Conservation (phyloP, 2,888 invertebrate genomes). For the Onchidella celtica region DNA sequence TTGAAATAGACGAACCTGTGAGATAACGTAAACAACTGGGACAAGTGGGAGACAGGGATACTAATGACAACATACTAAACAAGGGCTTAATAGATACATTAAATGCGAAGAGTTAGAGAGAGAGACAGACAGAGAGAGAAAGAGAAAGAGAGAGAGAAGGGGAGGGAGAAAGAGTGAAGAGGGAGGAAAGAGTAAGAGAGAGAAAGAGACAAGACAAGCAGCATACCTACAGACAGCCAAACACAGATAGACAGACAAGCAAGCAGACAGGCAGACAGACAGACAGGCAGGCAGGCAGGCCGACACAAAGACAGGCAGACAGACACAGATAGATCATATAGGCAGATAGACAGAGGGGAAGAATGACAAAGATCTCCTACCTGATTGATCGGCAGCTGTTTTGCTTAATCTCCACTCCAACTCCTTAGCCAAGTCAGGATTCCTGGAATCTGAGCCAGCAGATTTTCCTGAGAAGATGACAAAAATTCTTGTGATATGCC, state of each 20-base stretch:
- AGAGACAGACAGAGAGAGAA: no score
- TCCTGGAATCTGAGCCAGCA: slow-evolving; percentile 40
- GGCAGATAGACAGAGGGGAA: neutral
- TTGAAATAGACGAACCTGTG: no score
- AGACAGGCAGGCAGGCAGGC: no score
- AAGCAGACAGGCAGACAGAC: neutral
- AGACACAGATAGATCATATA: neutral
- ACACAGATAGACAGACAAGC: neutral
- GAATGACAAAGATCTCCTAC: neutral
- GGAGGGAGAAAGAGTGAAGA: neutral
- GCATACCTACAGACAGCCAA: neutral
- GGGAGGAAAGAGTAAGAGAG: neutral
- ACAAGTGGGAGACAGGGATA: no score
- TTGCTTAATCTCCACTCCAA: slow-evolving; percentile 64
- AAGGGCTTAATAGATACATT: no score
- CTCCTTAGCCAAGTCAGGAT: slow-evolving; percentile 66
- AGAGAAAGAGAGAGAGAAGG: no score
- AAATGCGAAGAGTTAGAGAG: no score
- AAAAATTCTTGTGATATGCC: no score
- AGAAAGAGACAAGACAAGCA: no score
- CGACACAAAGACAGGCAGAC: neutral
- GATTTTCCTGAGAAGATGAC: slow-evolving; percentile 18
- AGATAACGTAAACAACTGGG: no score
- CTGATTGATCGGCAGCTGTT: slow-evolving; percentile 37
- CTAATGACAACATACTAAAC: no score